Evolutionary conservation across 1,140 invertebrate genomes (phyloP).

Genomic region (Pogonomyrmex californicus): DNA sequence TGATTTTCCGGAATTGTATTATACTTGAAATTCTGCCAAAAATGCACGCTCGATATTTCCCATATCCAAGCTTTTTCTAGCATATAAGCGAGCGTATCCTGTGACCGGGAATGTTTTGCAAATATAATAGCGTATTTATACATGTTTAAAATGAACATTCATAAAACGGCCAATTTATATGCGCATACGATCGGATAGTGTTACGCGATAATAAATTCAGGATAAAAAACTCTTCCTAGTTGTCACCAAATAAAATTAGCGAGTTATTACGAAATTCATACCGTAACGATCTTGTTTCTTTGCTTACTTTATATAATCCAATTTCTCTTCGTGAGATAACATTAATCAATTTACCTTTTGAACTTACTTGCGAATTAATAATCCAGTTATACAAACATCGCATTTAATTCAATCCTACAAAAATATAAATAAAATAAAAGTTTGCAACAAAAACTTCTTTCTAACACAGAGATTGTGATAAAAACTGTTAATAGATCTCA

Average conservation of each 20-base stretch:
- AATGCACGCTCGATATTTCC: constrained; percentile 60
- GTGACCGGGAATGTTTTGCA: background rate
- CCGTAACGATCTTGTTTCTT: background rate
- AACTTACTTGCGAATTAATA: background rate
- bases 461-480: background rate
- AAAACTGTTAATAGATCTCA: background rate
- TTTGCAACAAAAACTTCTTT: background rate
- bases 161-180: constrained; percentile 43
- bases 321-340: constrained; percentile 19
- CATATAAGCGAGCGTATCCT: background rate
- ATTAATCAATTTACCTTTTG: background rate
- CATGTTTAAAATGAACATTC: constrained; percentile 31
- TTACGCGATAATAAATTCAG: background rate
- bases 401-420: constrained; percentile 10
- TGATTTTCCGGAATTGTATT: constrained; percentile 73
- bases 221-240: constrained; percentile 15
- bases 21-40: constrained; percentile 73
- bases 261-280: background rate
- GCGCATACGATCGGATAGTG: background rate
- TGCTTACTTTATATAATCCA: background rate
- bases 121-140: constrained; percentile 14
- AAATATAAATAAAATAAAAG: background rate
- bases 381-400: background rate
- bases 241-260: background rate
- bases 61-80: background rate